Percentiles rank a stretch among this genome's conserved stretches.
phyloP scores from a whole-genome alignment of 2,888 invertebrate species.

The Dicyrtomina minuta region DNA sequence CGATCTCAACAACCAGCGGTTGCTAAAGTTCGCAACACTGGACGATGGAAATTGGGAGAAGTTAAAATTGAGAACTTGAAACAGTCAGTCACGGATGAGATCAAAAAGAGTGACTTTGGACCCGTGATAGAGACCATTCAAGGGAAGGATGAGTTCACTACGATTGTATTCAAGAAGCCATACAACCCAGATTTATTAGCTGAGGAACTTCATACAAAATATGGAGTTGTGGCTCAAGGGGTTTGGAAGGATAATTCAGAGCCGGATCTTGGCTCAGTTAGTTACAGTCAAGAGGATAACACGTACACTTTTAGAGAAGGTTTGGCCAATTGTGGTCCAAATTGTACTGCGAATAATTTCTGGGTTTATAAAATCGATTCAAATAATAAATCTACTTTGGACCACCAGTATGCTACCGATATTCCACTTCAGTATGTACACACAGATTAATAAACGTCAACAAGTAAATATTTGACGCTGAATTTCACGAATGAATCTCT shows the following conservation, averaged over 20 bases:
- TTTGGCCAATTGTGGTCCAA: background rate
- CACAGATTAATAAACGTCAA: too few species aligned
- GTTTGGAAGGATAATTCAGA: constrained; percentile 2
- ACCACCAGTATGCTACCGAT: background rate
- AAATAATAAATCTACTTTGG: background rate
- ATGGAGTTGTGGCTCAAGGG: background rate
- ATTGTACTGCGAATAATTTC: constrained; percentile 2
- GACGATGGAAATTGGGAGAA: background rate
- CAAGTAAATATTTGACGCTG: too few species aligned
- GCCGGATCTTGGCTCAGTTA: background rate
- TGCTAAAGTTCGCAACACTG: background rate
- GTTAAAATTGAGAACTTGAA: background rate
- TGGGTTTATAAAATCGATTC: background rate
- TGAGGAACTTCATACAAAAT: background rate
- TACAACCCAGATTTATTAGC: constrained; percentile 3
- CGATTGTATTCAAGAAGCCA: background rate
- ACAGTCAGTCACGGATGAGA: background rate
- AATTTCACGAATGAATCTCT: too few species aligned
- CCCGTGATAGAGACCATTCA: background rate
- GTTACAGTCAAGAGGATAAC: background rate
- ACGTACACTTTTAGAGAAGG: constrained; percentile 15
- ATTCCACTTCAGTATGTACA: background rate
- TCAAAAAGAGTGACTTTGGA: constrained; percentile 4
- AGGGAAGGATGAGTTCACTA: background rate
- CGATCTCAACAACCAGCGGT: background rate